phyloP scores from a whole-genome alignment of 2,113 vertebrate genomes.

The Ciconia maguari region DNA sequence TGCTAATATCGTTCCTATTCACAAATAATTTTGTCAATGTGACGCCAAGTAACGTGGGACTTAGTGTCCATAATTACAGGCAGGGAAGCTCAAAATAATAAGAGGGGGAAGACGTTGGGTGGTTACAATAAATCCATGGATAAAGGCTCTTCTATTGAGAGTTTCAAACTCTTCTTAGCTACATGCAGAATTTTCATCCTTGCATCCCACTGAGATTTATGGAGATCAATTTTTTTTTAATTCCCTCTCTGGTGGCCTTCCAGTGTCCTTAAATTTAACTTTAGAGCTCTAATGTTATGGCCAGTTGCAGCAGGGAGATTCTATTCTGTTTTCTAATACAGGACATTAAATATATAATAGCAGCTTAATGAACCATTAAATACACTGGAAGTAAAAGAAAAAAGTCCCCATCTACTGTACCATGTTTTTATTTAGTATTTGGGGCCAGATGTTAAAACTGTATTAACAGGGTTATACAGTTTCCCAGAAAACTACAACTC shows the following conservation, averaged over 20 bases:
- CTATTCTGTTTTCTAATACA: neutral
- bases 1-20: neutral
- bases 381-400: neutral
- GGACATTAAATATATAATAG: neutral
- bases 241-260: neutral
- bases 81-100: neutral
- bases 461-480: neutral
- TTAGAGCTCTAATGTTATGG: neutral
- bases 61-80: neutral
- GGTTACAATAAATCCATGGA: neutral
- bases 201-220: neutral
- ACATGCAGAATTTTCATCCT: neutral
- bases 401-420: neutral
- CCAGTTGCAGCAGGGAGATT: neutral
- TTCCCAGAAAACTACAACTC: neutral
- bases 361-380: neutral
- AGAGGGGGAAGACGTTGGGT: neutral
- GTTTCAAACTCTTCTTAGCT: neutral
- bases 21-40: neutral
- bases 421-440: neutral
- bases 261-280: constrained; percentile 1
- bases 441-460: neutral
- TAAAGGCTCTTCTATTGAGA: neutral
- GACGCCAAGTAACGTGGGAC: accelerated
- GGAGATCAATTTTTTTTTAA: neutral